Conservation (phyloP, 1,140 invertebrate species). For the Zaprionus camerounensis region DNA sequence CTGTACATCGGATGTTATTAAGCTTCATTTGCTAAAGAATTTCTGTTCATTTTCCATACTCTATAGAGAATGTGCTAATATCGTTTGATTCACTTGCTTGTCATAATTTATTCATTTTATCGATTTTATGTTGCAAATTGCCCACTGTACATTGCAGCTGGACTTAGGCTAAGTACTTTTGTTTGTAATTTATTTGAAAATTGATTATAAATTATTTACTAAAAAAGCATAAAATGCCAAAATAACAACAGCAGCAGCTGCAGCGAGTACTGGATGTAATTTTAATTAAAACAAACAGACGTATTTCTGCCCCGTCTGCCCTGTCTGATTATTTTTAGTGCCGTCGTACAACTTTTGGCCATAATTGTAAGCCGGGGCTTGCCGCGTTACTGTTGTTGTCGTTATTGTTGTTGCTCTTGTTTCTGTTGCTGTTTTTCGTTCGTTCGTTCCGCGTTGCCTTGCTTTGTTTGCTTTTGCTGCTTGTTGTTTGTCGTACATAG, state of each 20-base stretch:
- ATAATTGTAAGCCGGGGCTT: constrained; percentile 59
- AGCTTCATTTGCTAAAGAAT: not conserved
- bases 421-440: not conserved
- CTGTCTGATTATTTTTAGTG: constrained; percentile 57
- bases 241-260: constrained; percentile 24
- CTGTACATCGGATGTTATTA: not conserved
- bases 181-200: constrained; percentile 76
- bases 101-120: constrained; percentile 16
- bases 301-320: constrained; percentile 7
- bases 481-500: constrained; percentile 46
- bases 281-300: constrained; percentile 80
- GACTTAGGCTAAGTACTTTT: constrained; percentile 58
- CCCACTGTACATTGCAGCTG: constrained; percentile 36
- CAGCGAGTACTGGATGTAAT: constrained; percentile 40
- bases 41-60: not conserved
- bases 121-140: constrained; percentile 7
- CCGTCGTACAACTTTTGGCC: constrained; percentile 60
- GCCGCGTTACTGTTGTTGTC: constrained; percentile 15
- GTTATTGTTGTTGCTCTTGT: constrained; percentile 22
- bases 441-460: not conserved
- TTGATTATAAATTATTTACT: constrained; percentile 78
- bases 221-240: constrained; percentile 55
- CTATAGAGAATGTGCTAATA: not conserved
- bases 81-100: constrained; percentile 11
- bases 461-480: constrained; percentile 30